Percentiles rank a stretch among this genome's conserved stretches.
Conservation (phyloP, 2,888 invertebrate genomes). For the Drosophila aldrichi region DNA sequence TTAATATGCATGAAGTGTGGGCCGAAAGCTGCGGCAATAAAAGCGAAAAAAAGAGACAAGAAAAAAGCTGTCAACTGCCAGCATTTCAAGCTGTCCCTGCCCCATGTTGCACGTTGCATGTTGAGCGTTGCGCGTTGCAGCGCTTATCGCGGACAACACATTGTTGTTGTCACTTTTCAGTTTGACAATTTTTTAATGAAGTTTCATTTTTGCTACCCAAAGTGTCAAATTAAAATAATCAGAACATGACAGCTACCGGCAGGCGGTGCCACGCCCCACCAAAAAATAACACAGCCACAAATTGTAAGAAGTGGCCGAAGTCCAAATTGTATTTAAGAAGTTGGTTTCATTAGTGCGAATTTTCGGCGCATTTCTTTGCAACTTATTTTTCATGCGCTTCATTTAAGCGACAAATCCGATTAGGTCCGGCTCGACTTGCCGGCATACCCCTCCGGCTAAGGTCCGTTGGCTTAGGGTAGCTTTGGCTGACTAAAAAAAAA, state of each 20-base stretch:
- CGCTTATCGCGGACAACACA: conserved; percentile 58
- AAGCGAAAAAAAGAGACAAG: conserved; percentile 16
- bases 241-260: conserved; percentile 81
- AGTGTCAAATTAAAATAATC: conserved; percentile 82
- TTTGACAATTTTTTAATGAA: conserved; percentile 53
- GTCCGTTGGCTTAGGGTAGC: background rate
- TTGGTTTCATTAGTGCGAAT: conserved; percentile 75
- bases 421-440: conserved; percentile 37
- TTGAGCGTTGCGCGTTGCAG: background rate
- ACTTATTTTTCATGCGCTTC: conserved; percentile 74
- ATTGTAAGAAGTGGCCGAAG: background rate
- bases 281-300: conserved; percentile 13
- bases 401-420: conserved; percentile 81
- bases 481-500: conserved; percentile 13
- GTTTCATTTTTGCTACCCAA: conserved; percentile 35
- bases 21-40: conserved; percentile 31
- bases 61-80: conserved; percentile 50
- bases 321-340: conserved; percentile 38
- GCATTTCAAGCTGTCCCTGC: conserved; percentile 21
- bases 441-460: background rate
- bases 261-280: conserved; percentile 49
- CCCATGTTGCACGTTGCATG: conserved; percentile 12
- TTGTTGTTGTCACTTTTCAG: conserved; percentile 59
- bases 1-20: conserved; percentile 54
- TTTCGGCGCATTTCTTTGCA: conserved; percentile 73